Conservation (phyloP, 2,888 invertebrate species). For the Melangyna quadrimaculata region DNA sequence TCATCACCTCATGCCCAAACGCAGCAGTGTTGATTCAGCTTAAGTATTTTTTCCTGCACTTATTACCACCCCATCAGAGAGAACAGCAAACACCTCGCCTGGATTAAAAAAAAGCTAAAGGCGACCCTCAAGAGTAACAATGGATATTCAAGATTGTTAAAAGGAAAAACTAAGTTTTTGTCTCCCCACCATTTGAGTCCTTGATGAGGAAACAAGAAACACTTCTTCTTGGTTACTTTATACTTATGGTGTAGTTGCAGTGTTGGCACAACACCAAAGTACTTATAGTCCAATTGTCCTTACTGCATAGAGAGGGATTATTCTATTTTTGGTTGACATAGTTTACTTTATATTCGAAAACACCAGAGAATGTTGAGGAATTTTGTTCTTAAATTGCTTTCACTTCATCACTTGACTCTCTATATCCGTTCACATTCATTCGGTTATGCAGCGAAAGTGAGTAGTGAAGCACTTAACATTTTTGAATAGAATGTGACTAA, state of each 20-base stretch:
- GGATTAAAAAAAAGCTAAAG: background rate
- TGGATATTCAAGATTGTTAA: conserved; percentile 33
- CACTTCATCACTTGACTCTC: conserved; percentile 37
- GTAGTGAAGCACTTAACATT: conserved; percentile 44
- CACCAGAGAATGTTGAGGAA: conserved; percentile 12
- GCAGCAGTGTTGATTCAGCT: conserved; percentile 14
- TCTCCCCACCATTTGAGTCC: conserved; percentile 7
- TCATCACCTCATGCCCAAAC: background rate
- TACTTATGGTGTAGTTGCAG: background rate
- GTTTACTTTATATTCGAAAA: conserved; percentile 46
- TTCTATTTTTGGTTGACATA: conserved; percentile 68
- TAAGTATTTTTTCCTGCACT: conserved; percentile 40
- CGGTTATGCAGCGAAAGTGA: conserved; percentile 23
- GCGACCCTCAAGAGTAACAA: conserved; percentile 43
- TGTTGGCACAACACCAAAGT: conserved; percentile 39
- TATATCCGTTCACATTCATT: background rate
- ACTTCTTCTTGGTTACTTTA: conserved; percentile 14
- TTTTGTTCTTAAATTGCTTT: conserved; percentile 24
- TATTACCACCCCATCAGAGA: conserved; percentile 39
- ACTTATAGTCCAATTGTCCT: conserved; percentile 56
- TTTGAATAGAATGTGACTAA: conserved; percentile 19
- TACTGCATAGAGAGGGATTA: conserved; percentile 20
- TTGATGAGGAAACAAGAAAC: background rate
- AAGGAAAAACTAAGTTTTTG: conserved; percentile 25
- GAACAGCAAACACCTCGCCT: conserved; percentile 47